A percentile compares a stretch with the other conserved stretches of the same genome.
These are phyloP conservation scores for Sinocyclocheilus rhinocerous DNA, from an alignment of 2,113 vertebrate genomes.

Conservation along the genomic window DNA sequence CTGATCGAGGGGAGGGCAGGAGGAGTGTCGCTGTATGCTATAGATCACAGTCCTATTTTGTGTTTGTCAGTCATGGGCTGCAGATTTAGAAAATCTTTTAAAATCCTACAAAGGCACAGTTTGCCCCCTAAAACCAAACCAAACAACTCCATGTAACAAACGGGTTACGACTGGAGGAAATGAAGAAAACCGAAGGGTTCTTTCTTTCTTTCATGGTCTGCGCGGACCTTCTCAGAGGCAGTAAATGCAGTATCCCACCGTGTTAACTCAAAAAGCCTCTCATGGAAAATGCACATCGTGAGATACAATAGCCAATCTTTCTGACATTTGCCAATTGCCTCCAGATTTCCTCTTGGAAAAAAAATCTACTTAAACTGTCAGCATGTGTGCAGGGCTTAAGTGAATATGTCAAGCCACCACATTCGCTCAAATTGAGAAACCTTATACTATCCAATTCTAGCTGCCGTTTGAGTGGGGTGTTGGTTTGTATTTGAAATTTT, in stretches of 20 bases:
- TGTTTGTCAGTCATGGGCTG: constrained; percentile 63
- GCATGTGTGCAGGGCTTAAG: constrained; percentile 48
- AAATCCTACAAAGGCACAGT: constrained; percentile 50
- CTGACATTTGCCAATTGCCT: constrained; percentile 52
- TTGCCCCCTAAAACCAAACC: constrained; percentile 50
- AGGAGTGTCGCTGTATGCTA: constrained; percentile 28
- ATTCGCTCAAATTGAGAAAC: constrained; percentile 42
- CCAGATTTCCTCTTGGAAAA: constrained; percentile 50
- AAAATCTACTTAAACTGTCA: constrained; percentile 65
- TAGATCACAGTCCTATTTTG: constrained; percentile 57
- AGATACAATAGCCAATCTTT: constrained; percentile 59
- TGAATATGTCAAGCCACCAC: constrained; percentile 48
- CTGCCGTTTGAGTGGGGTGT: constrained; percentile 22
- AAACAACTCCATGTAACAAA: constrained; percentile 42
- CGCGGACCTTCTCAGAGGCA: neutral
- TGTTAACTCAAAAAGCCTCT: constrained; percentile 38
- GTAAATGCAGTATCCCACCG: constrained; percentile 23
- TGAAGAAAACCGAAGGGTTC: neutral
- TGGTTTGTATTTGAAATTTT: constrained; percentile 9
- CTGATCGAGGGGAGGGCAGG: neutral
- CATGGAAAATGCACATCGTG: constrained; percentile 30
- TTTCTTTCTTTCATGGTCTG: neutral
- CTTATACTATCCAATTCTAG: constrained; percentile 25
- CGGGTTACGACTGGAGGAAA: neutral
- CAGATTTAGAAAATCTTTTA: constrained; percentile 69